Evolutionary conservation across 2,113 vertebrate species (phyloP), one percentile per base, ranked within the genome.

Genomic region (Poecilia latipinna): DNA sequence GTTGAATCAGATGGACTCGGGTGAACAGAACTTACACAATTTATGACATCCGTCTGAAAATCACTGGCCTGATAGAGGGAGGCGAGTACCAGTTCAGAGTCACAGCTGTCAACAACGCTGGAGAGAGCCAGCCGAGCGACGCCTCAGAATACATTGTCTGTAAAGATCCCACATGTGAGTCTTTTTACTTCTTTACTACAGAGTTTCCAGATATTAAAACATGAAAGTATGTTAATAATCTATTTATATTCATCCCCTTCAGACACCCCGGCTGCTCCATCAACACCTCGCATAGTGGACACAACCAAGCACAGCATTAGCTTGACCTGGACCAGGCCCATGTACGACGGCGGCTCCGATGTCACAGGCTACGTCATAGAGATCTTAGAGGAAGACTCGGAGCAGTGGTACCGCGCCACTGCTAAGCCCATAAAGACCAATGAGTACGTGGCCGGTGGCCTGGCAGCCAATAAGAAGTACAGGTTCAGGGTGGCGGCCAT

Each of bases 61-160:
- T 99, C 87, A 95, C 96, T 0, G 90, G 94, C 78, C 94, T 99
- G 26, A 89, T 99, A 91, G 98, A 99, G 89, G 96, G 96, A 31
- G 93, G 97, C 70, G 97, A 98, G 75, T 99, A 99, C 91, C 97
- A 97, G 89, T 99, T 99, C 95, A 96, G 98, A 75, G 96, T 99
- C 82, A 96, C 96, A 0, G 98, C 98, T 8, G 95, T 97, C 65
- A 99, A 99, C 12, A 94, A 96, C 61, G 98, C 98, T 82, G 98
- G 98, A 61, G 96, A 97, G 89, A 97, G 98, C 57, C 95, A 96
- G 68, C 97, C 98, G 35, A 99, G 98, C 19, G 98, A 99, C 42
- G 94, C 96, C 63, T 97, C 97, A n/a, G 89, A 94, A 8, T 97
- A 97, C 89, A 96, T 97, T 79, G 87, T 96, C 70, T 99, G 98